Evolutionary conservation across 2,797 vertebrate species (phyloP).

Genomic region (Micromesistius poutassou): DNA sequence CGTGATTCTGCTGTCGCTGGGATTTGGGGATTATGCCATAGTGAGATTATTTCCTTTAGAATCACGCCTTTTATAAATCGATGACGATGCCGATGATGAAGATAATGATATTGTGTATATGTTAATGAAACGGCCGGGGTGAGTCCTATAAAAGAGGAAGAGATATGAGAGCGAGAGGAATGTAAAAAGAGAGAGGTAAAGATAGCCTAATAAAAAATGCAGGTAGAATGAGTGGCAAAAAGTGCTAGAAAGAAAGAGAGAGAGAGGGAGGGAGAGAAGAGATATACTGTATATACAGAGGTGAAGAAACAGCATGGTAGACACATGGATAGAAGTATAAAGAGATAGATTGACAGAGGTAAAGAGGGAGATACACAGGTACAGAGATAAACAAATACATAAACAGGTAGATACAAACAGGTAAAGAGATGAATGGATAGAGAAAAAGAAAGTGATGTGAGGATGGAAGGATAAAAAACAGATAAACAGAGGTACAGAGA

Average conservation of each 20-base stretch:
- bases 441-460: neutral
- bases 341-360: neutral
- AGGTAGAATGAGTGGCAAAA: neutral
- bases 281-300: too few species aligned
- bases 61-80: neutral
- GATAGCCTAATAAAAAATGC: neutral
- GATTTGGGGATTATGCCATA: constrained; percentile 36
- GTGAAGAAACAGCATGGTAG: neutral
- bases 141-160: neutral
- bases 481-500: neutral
- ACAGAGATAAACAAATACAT: too few species aligned
- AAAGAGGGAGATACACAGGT: neutral
- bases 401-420: too few species aligned
- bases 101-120: neutral
- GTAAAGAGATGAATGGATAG: neutral
- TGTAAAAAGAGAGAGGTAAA: neutral
- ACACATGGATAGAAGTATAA: neutral
- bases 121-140: neutral
- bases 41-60: constrained; percentile 34
- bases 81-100: neutral
- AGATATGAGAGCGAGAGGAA: neutral
- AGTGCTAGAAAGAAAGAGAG: neutral
- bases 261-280: neutral
- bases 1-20: constrained; percentile 8
- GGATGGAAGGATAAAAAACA: neutral